Evolutionary conservation across 2,113 vertebrate genomes (phyloP).

Genomic region (Tapirus terrestris): DNA sequence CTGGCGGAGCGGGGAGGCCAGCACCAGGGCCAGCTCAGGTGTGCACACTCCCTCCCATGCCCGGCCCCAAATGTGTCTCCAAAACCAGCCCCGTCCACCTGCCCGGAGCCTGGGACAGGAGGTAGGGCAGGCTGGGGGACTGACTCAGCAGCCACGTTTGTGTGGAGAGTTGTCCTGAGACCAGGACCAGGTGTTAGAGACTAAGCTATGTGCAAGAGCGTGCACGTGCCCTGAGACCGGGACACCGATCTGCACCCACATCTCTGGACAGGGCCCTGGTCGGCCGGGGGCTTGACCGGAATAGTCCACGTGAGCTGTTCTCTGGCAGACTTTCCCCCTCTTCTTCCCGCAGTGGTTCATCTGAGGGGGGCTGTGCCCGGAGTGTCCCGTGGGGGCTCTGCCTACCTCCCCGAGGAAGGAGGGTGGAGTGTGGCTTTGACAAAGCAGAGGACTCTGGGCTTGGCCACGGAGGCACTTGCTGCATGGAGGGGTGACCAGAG

Average conservation of each 20-base stretch:
- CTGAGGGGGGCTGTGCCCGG: neutral
- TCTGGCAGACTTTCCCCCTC: neutral
- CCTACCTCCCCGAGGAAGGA: neutral
- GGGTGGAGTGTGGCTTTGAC: neutral
- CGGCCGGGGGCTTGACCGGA: accelerated
- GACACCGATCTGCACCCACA: accelerated
- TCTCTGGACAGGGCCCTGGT: neutral
- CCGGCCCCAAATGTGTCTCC: no score
- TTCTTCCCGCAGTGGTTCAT: neutral
- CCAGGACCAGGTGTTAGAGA: neutral
- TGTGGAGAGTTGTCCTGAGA: accelerated
- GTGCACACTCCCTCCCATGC: no score
- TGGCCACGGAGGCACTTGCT: neutral
- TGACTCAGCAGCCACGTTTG: neutral
- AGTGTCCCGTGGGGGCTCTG: neutral
- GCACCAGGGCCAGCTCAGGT: no score
- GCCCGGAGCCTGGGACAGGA: neutral
- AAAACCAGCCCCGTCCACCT: neutral
- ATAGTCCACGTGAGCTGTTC: accelerated
- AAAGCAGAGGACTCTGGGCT: neutral
- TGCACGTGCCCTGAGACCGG: accelerated
- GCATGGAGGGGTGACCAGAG: accelerated
- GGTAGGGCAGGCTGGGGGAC: neutral
- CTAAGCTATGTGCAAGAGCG: neutral
- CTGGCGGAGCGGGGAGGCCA: no score